Evolutionary conservation across 2,113 vertebrate genomes (phyloP).

Genomic region (Dipodomys merriami): DNA sequence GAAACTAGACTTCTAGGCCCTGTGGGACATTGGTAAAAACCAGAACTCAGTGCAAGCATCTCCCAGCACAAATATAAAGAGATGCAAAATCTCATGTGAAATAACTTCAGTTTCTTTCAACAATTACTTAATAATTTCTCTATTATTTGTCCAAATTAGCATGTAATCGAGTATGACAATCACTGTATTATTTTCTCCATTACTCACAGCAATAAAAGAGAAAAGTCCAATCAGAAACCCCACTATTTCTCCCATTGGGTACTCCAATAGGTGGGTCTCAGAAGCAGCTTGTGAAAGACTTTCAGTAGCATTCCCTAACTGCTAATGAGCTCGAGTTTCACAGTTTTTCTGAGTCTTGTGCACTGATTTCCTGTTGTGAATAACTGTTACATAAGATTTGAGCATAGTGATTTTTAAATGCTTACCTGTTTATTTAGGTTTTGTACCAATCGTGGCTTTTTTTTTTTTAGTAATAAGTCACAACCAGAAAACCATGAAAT

Average conservation of each 20-base stretch:
- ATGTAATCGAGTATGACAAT: background rate
- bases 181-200: background rate
- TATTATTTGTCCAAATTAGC: background rate
- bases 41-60: background rate
- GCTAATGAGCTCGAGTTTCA: background rate
- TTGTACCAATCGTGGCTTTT: background rate
- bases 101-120: background rate
- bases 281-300: background rate
- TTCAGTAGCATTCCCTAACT: background rate
- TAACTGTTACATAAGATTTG: slow-evolving; percentile 16
- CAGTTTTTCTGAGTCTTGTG: background rate
- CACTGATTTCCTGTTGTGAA: slow-evolving; percentile 25
- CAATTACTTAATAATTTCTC: background rate
- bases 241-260: background rate
- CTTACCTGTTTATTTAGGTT: background rate
- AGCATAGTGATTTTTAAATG: slow-evolving; percentile 24
- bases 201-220: background rate
- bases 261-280: slow-evolving; percentile 1
- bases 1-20: background rate
- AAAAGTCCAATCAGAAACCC: background rate
- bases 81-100: background rate
- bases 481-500: background rate
- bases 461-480: slow-evolving; percentile 9
- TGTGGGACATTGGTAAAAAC: background rate
- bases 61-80: background rate